phyloP scores from a whole-genome alignment of 2,888 invertebrate species.

The Unio pictorum region DNA sequence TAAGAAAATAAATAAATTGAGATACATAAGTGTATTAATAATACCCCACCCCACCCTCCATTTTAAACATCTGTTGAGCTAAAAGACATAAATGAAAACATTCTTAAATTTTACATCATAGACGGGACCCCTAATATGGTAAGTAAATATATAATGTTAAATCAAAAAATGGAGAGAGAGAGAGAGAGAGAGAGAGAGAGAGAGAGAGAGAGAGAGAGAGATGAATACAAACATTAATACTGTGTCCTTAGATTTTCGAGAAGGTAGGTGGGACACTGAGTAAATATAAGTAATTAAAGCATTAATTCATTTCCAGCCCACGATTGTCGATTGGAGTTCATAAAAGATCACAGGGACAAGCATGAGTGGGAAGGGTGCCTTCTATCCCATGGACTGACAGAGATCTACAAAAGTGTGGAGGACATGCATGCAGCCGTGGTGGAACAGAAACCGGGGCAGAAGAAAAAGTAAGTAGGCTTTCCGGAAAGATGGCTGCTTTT shows the following conservation, averaged over 20 bases:
- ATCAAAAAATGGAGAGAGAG: background rate
- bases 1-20: too few species aligned
- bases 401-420: conserved; percentile 52
- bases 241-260: background rate
- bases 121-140: too few species aligned
- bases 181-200: background rate
- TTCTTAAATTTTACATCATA: too few species aligned
- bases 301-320: conserved; percentile 49
- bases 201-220: background rate
- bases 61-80: too few species aligned
- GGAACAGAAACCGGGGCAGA: conserved; percentile 28
- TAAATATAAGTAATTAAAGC: background rate
- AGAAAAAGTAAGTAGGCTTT: conserved; percentile 13
- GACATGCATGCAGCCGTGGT: conserved; percentile 44
- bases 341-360: conserved; percentile 50
- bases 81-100: too few species aligned
- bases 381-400: conserved; percentile 54
- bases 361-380: conserved; percentile 62
- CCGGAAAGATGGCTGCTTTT: too few species aligned
- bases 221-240: background rate
- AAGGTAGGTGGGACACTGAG: background rate
- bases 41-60: too few species aligned
- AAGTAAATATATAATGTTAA: too few species aligned
- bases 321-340: conserved; percentile 57
- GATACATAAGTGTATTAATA: too few species aligned